Percentiles rank a stretch among this genome's conserved stretches.
Conservation (phyloP, 2,113 vertebrate genomes). For the Sinocyclocheilus grahami region DNA sequence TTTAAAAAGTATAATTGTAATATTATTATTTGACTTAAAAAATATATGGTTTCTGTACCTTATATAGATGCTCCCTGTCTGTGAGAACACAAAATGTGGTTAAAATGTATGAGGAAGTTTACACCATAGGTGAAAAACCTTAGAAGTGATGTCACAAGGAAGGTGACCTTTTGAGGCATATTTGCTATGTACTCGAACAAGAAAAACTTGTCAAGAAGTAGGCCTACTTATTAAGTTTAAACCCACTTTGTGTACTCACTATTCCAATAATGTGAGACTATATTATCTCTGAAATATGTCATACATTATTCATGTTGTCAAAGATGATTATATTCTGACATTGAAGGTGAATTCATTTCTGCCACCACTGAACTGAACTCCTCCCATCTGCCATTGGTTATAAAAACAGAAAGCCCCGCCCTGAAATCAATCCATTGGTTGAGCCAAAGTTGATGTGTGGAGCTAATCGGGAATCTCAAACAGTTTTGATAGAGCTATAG, state of each 20-base stretch:
- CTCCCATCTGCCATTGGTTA: not conserved
- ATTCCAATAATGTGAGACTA: not conserved
- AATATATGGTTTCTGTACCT: constrained; percentile 22
- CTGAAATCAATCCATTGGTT: not conserved
- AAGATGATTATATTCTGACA: not conserved
- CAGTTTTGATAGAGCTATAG: not conserved
- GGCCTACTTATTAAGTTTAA: not conserved
- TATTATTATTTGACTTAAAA: not conserved
- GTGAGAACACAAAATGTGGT: not conserved
- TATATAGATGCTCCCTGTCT: not conserved
- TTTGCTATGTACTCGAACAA: not conserved
- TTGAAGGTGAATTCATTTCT: not conserved
- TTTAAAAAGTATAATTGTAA: not conserved
- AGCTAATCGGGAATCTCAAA: not conserved
- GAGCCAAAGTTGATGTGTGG: not conserved
- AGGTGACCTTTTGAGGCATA: not conserved
- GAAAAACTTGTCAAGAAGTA: not conserved
- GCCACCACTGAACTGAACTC: not conserved
- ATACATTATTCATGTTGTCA: not conserved
- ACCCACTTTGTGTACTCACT: not conserved
- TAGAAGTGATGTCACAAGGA: constrained; percentile 36
- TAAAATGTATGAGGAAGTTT: constrained; percentile 10
- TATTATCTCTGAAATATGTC: not conserved
- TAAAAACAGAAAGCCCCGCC: not conserved
- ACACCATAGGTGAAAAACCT: not conserved